phyloP scores from a whole-genome alignment of 2,797 vertebrate species.

The Hoplostethus atlanticus region DNA sequence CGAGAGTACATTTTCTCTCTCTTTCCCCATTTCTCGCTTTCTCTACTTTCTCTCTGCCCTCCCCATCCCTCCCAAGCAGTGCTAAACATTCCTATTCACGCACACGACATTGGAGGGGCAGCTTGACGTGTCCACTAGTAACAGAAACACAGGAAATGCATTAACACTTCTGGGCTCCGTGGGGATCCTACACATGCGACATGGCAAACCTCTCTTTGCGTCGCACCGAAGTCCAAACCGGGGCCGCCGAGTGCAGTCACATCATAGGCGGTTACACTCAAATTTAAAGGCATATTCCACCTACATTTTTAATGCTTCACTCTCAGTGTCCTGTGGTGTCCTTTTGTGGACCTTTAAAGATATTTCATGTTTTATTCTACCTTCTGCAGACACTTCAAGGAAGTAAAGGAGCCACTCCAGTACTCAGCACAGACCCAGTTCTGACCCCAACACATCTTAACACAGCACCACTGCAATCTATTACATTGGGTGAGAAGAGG shows the following conservation, averaged over 20 bases:
- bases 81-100: constrained; percentile 72
- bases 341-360: constrained; percentile 42
- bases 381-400: constrained; percentile 49
- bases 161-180: constrained; percentile 66
- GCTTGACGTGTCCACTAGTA: constrained; percentile 69
- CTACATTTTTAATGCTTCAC: constrained; percentile 63
- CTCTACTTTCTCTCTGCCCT: constrained; percentile 14
- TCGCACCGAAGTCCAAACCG: constrained; percentile 11
- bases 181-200: constrained; percentile 38
- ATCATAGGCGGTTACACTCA: constrained; percentile 64
- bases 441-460: constrained; percentile 47
- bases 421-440: constrained; percentile 37
- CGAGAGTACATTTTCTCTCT: constrained; percentile 42
- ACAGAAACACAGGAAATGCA: constrained; percentile 81
- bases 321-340: constrained; percentile 49
- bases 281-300: constrained; percentile 63
- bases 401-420: constrained; percentile 52
- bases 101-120: constrained; percentile 51
- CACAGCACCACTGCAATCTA: constrained; percentile 58
- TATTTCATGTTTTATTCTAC: constrained; percentile 69
- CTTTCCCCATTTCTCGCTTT: constrained; percentile 25
- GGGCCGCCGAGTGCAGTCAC: constrained; percentile 39
- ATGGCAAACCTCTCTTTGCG: constrained; percentile 43
- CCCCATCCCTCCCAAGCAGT: constrained; percentile 31
- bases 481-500: constrained; percentile 54